Evolutionary conservation across 2,113 vertebrate genomes (phyloP).

Genomic region (Epinephelus lanceolatus): DNA sequence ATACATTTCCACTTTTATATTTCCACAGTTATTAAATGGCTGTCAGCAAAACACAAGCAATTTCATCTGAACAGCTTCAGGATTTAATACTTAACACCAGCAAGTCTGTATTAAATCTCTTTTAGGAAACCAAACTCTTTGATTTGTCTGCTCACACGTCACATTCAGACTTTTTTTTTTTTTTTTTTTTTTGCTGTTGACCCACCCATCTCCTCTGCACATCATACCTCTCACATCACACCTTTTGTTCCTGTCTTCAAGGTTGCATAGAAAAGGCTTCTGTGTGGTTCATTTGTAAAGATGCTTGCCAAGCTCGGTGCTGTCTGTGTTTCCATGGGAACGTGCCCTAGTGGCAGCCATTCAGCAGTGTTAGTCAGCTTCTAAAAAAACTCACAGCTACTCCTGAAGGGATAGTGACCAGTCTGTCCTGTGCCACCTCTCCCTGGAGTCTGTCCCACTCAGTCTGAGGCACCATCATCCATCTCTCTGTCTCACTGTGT

Average conservation of each 20-base stretch:
- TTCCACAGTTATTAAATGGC: too few species aligned
- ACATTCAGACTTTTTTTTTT: background rate
- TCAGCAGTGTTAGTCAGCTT: constrained; percentile 52
- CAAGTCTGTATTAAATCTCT: background rate
- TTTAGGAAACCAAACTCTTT: constrained; percentile 8
- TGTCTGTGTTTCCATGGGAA: constrained; percentile 78
- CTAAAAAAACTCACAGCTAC: constrained; percentile 55
- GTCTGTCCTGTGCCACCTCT: constrained; percentile 52
- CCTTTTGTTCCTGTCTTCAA: constrained; percentile 55
- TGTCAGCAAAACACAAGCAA: background rate
- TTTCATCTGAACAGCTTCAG: background rate
- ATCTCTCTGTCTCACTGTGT: constrained; percentile 32
- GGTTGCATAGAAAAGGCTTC: constrained; percentile 52
- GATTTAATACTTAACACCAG: background rate
- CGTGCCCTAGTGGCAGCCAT: constrained; percentile 42
- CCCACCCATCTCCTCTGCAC: constrained; percentile 17
- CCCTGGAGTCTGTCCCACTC: constrained; percentile 28
- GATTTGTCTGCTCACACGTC: background rate
- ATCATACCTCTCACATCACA: constrained; percentile 14
- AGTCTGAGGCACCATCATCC: constrained; percentile 21
- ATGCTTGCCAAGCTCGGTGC: constrained; percentile 37
- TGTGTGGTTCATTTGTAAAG: constrained; percentile 48
- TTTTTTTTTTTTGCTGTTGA: constrained; percentile 13
- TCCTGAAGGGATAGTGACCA: constrained; percentile 42
- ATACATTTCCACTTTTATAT: background rate